Evolutionary conservation across 2,888 invertebrate genomes (phyloP), one percentile per base, ranked within the genome.

Genomic region (Tiphia femorata): DNA sequence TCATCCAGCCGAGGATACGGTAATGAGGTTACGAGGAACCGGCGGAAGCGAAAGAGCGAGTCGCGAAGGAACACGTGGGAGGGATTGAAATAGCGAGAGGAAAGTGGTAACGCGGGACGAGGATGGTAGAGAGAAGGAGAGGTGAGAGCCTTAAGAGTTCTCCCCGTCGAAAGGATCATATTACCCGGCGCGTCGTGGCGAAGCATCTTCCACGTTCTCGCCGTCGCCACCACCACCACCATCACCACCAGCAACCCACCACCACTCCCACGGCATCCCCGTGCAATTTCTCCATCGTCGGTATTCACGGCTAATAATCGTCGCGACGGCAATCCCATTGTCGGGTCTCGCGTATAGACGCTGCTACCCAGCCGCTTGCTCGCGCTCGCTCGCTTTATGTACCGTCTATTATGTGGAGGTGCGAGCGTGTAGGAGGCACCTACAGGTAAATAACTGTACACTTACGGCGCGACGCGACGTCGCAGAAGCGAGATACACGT

Each of bases 231-330:
- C 17, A 16, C 20, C 29, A 43, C 20, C 52, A 14, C 51, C 5
- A 8, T 5, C 8, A 25, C 6, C 17, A 16, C 20, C 29, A 43
- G 17, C 52, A 14, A 49, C 40, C 54, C 35, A 41, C 46, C 50
- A 29, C 30, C 44, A 37, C 40, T 38, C 57, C 37, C n/a, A n/a
- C n/a, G n/a, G n/a, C n/a, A n/a, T n/a, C n/a, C 37, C 30, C 46
- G 44, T 58, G 53, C 64, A 69, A 64, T 64, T 69, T 66, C 69
- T 53, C 42, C 51, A 53, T 44, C 58, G 56, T 53, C 47, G 57
- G 57, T 61, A 61, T 67, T 70, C 64, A 61, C 64, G 58, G 67
- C 70, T 70, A 70, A 70, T 70, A 70, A 70, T 70, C 62, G 67
- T 58, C 57, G 42, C 41, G 47, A 30, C 42, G 62, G 57, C 59